A percentile compares a stretch with the other conserved stretches of the same genome.
Evolutionary conservation across 2,113 vertebrate genomes (phyloP).

Genomic region (Mus pahari): DNA sequence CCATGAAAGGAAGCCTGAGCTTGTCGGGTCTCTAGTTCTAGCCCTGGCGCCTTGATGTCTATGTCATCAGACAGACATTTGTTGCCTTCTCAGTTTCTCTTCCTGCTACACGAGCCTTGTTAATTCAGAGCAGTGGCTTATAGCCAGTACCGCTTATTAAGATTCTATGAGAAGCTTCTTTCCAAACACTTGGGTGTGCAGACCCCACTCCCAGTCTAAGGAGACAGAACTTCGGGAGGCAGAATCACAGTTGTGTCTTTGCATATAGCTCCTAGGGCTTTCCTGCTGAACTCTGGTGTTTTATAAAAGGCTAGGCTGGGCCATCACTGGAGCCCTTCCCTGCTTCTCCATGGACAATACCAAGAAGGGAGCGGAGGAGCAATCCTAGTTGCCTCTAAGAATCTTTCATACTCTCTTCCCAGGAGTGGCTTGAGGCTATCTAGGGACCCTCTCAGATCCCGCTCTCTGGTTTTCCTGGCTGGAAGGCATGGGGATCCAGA

Average conservation of each 20-base stretch:
- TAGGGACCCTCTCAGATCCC: background rate
- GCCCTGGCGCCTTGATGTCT: background rate
- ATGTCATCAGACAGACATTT: background rate
- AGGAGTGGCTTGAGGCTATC: background rate
- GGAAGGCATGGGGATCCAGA: background rate
- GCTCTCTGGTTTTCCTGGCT: background rate
- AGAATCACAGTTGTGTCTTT: background rate
- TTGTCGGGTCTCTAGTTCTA: background rate
- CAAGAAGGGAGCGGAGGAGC: background rate
- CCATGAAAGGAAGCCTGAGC: background rate
- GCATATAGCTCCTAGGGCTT: background rate
- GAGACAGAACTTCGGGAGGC: background rate
- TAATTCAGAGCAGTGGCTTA: background rate
- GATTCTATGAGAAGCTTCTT: background rate
- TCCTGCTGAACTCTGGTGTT: background rate
- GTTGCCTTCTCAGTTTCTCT: background rate
- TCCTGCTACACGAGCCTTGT: background rate
- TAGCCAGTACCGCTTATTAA: background rate
- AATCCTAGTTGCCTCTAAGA: background rate
- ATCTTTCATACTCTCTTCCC: background rate
- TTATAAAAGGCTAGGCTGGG: background rate
- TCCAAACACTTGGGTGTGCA: background rate
- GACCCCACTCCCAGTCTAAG: background rate
- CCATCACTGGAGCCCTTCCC: background rate
- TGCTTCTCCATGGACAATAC: background rate